Conservation (phyloP, 92 coral and sea anemone genomes). For the Porites lobata region DNA sequence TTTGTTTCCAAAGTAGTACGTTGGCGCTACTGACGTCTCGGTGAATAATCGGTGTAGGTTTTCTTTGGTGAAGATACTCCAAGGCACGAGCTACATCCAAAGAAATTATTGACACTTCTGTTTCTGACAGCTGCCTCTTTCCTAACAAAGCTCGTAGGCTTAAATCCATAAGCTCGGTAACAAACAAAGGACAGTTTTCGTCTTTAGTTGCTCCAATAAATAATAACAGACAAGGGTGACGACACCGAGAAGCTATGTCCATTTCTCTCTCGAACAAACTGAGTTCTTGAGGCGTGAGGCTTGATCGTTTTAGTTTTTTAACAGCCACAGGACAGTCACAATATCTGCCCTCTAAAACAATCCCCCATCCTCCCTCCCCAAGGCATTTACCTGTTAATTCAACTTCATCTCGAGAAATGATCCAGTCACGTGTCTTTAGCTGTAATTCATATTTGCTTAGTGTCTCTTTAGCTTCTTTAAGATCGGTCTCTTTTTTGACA, state of each 20-base stretch:
- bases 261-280: constrained; percentile 79
- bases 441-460: neutral
- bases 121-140: constrained; percentile 44
- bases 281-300: constrained; percentile 50
- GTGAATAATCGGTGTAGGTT: constrained; percentile 66
- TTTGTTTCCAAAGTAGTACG: constrained; percentile 73
- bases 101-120: constrained; percentile 55
- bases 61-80: constrained; percentile 81
- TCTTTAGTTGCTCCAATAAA: constrained; percentile 29
- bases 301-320: constrained; percentile 73
- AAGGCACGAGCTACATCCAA: constrained; percentile 74
- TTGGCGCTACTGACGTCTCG: constrained; percentile 92
- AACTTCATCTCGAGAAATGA: constrained; percentile 48
- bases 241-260: constrained; percentile 79
- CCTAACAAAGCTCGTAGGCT: constrained; percentile 51
- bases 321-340: constrained; percentile 75
- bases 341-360: constrained; percentile 73
- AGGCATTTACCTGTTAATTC: constrained; percentile 50
- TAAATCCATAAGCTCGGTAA: constrained; percentile 21
- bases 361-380: constrained; percentile 81
- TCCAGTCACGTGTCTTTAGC: neutral
- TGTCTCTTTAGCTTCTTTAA: neutral
- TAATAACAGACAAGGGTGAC: constrained; percentile 71
- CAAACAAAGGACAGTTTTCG: constrained; percentile 62
- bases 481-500: neutral